Evolutionary conservation across 2,113 vertebrate genomes (phyloP).

Genomic region (Xiphorhynchus elegans): DNA sequence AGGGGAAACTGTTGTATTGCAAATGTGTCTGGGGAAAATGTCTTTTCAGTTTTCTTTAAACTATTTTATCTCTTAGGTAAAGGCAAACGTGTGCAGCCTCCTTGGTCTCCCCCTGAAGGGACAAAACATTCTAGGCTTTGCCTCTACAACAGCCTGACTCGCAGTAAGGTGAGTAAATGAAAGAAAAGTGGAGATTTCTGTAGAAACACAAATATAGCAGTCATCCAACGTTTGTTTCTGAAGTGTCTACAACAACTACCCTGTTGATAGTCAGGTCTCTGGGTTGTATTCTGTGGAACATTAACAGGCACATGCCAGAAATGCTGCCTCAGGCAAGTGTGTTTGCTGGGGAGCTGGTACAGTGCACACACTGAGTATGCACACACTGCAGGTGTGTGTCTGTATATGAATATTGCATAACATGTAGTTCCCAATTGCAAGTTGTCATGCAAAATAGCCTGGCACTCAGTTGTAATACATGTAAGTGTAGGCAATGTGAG

Average conservation of each 20-base stretch:
- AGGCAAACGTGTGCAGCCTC: slow-evolving; percentile 84
- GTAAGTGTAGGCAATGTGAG: neutral
- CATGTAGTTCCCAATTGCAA: neutral
- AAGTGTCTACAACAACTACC: neutral
- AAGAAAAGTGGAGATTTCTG: neutral
- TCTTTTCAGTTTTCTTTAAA: neutral
- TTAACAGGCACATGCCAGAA: neutral
- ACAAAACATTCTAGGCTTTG: slow-evolving; percentile 81
- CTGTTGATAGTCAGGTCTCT: neutral
- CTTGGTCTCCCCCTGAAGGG: slow-evolving; percentile 84
- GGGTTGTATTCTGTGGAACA: neutral
- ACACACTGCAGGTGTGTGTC: neutral
- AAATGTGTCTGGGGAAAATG: neutral
- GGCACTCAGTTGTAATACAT: neutral
- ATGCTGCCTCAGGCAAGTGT: neutral
- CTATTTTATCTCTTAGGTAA: slow-evolving; percentile 75
- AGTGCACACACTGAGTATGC: neutral
- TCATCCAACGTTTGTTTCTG: neutral
- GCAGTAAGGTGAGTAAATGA: slow-evolving; percentile 84
- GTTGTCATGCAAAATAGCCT: neutral
- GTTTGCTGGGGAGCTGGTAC: neutral
- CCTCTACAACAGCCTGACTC: slow-evolving; percentile 96
- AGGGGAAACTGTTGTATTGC: neutral
- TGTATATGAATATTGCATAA: neutral
- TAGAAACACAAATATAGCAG: neutral